Conservation (phyloP, 2,888 invertebrate genomes). For the Ceriagrion tenellum region DNA sequence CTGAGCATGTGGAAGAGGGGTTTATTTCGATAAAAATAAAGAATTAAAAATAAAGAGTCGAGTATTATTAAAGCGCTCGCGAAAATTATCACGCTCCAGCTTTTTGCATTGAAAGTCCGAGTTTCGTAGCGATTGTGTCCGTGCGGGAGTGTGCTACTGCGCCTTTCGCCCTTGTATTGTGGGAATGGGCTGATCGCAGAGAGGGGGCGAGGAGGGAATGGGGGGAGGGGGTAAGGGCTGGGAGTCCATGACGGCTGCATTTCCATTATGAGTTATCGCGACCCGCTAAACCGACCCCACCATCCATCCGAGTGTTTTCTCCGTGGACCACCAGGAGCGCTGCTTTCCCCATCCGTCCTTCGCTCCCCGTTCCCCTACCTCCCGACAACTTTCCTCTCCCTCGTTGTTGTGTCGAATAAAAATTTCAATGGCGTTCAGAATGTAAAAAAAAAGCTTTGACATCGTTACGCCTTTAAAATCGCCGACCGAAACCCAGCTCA, state of each 20-base stretch:
- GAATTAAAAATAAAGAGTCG: neutral
- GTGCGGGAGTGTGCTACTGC: neutral
- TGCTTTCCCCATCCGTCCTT: neutral
- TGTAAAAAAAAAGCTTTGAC: no score
- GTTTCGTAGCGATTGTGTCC: neutral
- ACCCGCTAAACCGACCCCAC: neutral
- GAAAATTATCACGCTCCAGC: neutral
- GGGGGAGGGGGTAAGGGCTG: no score
- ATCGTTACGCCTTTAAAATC: no score
- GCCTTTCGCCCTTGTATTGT: neutral
- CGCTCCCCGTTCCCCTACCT: no score
- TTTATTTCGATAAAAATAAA: neutral
- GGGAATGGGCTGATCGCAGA: neutral
- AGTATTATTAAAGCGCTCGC: neutral
- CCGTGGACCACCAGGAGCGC: neutral
- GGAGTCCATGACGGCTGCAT: neutral
- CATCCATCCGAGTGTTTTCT: neutral
- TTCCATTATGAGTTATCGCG: slow-evolving; percentile 11
- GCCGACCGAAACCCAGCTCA: no score
- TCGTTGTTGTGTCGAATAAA: no score
- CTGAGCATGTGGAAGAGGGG: neutral
- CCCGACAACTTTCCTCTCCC: no score
- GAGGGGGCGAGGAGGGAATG: no score
- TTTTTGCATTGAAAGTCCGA: neutral
- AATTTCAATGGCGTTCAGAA: no score